A percentile compares a stretch with the other conserved stretches of the same genome.
phyloP scores from a whole-genome alignment of 2,113 vertebrate species.

The Varanus komodoensis region DNA sequence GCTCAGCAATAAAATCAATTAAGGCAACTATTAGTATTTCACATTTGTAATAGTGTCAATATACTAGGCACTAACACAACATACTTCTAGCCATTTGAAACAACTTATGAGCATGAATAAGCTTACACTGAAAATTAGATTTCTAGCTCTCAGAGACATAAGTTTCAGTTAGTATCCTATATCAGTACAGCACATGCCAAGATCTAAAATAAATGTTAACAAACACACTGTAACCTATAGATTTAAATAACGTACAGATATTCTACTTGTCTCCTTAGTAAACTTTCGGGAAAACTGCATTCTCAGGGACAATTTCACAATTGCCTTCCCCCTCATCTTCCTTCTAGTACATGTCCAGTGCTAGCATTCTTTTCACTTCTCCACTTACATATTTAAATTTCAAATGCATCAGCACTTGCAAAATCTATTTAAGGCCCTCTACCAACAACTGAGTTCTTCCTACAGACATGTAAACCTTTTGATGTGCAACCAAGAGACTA shows the following conservation, averaged over 20 bases:
- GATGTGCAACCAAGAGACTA: not conserved
- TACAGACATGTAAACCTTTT: conserved; percentile 20
- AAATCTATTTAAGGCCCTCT: not conserved
- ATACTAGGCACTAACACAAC: not conserved
- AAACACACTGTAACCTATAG: not conserved
- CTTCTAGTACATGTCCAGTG: conserved; percentile 28
- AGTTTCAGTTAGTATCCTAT: not conserved
- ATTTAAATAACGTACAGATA: not conserved
- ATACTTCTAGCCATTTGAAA: not conserved
- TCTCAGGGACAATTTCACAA: not conserved
- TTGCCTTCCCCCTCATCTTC: not conserved
- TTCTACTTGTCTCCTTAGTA: not conserved
- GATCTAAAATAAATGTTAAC: not conserved
- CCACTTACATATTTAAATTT: conserved; percentile 52
- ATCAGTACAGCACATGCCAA: not conserved
- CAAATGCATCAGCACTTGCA: conserved; percentile 33
- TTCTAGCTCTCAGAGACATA: not conserved
- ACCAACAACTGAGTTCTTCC: conserved; percentile 22
- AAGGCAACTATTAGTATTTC: not conserved
- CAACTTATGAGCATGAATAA: not conserved
- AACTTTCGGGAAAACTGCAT: not conserved
- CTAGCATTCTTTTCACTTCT: conserved; percentile 27
- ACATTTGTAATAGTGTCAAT: not conserved
- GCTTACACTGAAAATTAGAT: not conserved
- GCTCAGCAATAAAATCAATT: not conserved